These are phyloP conservation scores for Lanius ludovicianus DNA, from an alignment of 2,113 vertebrate species.

Conservation along the genomic window DNA sequence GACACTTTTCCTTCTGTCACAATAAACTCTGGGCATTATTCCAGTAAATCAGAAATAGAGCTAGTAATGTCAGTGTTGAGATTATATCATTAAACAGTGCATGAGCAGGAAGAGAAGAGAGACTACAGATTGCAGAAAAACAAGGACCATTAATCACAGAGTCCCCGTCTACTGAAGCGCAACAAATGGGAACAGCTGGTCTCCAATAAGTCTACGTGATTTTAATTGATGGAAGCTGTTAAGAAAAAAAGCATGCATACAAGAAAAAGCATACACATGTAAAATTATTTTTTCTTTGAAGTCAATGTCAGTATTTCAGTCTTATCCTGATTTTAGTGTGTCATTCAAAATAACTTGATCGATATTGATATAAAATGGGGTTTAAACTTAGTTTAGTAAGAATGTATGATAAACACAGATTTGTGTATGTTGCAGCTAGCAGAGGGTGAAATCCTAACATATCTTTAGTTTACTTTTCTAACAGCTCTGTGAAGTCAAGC, in stretches of 20 bases:
- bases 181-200: slow-evolving; percentile 59
- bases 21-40: slow-evolving; percentile 39
- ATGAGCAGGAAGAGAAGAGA: slow-evolving; percentile 50
- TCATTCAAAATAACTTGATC: background rate
- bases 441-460: background rate
- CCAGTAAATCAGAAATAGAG: slow-evolving; percentile 63
- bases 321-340: background rate
- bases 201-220: slow-evolving; percentile 44
- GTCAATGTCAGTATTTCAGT: background rate
- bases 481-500: background rate
- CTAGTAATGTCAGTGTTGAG: slow-evolving; percentile 52
- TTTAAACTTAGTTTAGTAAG: background rate
- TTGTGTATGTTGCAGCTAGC: background rate
- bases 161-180: slow-evolving; percentile 41
- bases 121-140: slow-evolving; percentile 48
- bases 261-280: background rate
- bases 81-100: slow-evolving; percentile 59
- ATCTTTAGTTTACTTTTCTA: background rate
- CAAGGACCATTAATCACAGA: slow-evolving; percentile 54
- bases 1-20: slow-evolving; percentile 44
- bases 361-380: background rate
- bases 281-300: background rate
- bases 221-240: slow-evolving; percentile 49
- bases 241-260: background rate
- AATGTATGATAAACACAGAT: background rate